Base-by-base conservation (phyloP, 2,888 invertebrate genomes). In the Callyntrura guangdongensis region DNA sequence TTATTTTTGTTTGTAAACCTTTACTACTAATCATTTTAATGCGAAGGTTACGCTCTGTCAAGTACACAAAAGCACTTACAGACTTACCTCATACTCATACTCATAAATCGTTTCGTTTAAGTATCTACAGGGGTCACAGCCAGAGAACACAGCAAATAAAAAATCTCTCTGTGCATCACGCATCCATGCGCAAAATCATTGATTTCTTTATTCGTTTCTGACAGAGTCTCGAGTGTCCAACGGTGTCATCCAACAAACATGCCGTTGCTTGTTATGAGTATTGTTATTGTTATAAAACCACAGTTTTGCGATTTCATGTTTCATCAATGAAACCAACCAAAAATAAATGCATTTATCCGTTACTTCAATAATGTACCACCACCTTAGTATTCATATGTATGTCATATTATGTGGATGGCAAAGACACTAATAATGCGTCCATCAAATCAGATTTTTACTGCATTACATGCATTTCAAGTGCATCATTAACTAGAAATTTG, bases 121-220 rank as follows among this genome's bases (percentile, higher is more conserved):
- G 25, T 25, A 64, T 53, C 20, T 53, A 67, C 67, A 83, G 36
- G 49, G 56, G 72, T 72, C 69, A 17, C 53, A 84, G 45, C 45
- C 61, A 61, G 45, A 45, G 27, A 81, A 59, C 56, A 69, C 3
- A 2, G 36, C 2, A 84, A n/a, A 69, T 49, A 59, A 82, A 82
- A 56, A 47, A 47, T 12, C 20, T 22, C 17, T 69, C 17, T 59
- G 83, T 72, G 69, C 69, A 84, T 69, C 84, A 84, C 56, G 84
- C 84, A 84, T 69, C 69, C 84, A 84, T 84, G 84, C 84, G 69
- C 84, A 72, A 84, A 84, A 72, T 77, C 74, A 77, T 77, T 77
- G 74, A 77, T 53, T 77, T 77, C 4, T 20, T 17, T 11, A 47
- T 47, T 72, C 9, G 49, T 49, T 77, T 77, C 53, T 53, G 20